Evolutionary conservation across 92 coral and sea anemone genomes (phyloP).

Genomic region (Porites lobata): DNA sequence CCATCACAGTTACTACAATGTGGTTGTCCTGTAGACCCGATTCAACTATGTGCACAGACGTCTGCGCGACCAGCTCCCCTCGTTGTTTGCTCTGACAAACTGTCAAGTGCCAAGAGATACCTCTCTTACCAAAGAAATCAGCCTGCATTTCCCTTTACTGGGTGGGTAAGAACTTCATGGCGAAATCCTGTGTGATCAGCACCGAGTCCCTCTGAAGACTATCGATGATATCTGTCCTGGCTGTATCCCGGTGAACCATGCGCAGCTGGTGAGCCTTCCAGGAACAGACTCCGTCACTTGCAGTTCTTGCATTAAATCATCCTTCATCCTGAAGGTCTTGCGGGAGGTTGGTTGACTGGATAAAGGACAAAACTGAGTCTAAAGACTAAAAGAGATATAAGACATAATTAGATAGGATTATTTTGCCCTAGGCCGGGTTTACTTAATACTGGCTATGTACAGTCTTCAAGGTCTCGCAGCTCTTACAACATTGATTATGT

Average conservation of each 20-base stretch:
- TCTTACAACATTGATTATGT: slow-evolving; percentile 45
- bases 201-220: slow-evolving; percentile 24
- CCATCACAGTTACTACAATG: slow-evolving; percentile 64
- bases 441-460: neutral
- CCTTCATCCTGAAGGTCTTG: slow-evolving; percentile 39
- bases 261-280: slow-evolving; percentile 48
- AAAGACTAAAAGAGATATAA: slow-evolving; percentile 14
- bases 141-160: slow-evolving; percentile 56
- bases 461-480: slow-evolving; percentile 49
- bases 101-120: slow-evolving; percentile 69
- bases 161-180: slow-evolving; percentile 66
- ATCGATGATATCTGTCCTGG: slow-evolving; percentile 45
- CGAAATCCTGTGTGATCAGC: slow-evolving; percentile 55
- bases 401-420: slow-evolving; percentile 8
- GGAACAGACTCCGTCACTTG: slow-evolving; percentile 40
- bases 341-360: slow-evolving; percentile 39
- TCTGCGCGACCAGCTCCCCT: slow-evolving; percentile 49
- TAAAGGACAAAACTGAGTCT: slow-evolving; percentile 29
- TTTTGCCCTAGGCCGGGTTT: neutral
- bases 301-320: slow-evolving; percentile 36
- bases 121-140: slow-evolving; percentile 67
- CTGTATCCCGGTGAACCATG: slow-evolving; percentile 57
- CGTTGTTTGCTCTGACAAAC: slow-evolving; percentile 40
- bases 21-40: slow-evolving; percentile 61
- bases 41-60: slow-evolving; percentile 66